Evolutionary conservation across 2,888 invertebrate genomes (phyloP).

Genomic region (Epistrophe grossulariae): DNA sequence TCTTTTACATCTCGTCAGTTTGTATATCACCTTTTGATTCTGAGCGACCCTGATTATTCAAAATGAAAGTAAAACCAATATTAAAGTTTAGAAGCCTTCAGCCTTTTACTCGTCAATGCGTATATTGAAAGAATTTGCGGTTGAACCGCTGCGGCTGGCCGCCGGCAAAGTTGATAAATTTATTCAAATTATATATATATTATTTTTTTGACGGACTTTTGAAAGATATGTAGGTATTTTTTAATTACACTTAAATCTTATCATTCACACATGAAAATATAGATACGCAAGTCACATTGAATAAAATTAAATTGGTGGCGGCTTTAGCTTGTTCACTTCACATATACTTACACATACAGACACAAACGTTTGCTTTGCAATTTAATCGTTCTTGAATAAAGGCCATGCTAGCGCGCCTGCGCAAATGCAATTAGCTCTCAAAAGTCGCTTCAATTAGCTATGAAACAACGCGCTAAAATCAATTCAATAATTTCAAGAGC

Average conservation of each 20-base stretch:
- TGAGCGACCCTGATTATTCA: constrained; percentile 2
- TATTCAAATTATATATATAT: constrained; percentile 52
- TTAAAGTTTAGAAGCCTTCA: background rate
- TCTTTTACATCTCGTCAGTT: background rate
- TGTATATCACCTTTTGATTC: background rate
- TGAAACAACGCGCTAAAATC: constrained; percentile 60
- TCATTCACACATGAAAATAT: constrained; percentile 10
- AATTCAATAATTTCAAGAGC: constrained; percentile 72
- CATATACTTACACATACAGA: background rate
- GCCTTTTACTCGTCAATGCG: background rate
- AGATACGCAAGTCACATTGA: constrained; percentile 19
- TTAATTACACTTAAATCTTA: constrained; percentile 21
- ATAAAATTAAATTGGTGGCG: constrained; percentile 40
- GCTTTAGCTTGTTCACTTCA: constrained; percentile 27
- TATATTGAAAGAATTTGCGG: background rate
- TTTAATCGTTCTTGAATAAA: background rate
- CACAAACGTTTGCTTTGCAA: constrained; percentile 14
- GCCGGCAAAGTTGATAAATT: constrained; percentile 30
- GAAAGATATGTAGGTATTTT: constrained; percentile 15
- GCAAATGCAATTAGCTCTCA: constrained; percentile 63
- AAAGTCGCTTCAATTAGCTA: constrained; percentile 68
- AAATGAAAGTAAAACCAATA: constrained; percentile 25
- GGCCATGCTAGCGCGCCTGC: background rate
- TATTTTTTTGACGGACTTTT: constrained; percentile 44
- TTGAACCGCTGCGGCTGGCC: background rate